Conservation (phyloP, 2,888 invertebrate genomes). For the Ormyrus thymus region DNA sequence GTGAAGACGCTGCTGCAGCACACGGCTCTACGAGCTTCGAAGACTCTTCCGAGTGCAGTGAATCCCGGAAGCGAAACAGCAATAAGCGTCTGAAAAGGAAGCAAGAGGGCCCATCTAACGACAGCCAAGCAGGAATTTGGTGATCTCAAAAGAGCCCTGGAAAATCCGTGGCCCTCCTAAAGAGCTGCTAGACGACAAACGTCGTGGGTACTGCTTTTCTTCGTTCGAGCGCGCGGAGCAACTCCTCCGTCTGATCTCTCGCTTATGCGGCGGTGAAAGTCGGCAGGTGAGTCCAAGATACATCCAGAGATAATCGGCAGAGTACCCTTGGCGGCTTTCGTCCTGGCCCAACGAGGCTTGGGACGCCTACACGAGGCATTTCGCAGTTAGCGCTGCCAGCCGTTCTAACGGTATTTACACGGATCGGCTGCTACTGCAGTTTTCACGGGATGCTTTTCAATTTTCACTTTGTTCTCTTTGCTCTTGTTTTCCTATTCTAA, state of each 20-base stretch:
- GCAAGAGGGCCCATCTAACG: too few species aligned
- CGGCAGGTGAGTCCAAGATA: slow-evolving; percentile 59
- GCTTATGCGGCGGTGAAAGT: slow-evolving; percentile 71
- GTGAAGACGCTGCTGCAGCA: slow-evolving; percentile 9
- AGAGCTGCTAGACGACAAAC: too few species aligned
- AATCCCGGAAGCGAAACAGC: too few species aligned
- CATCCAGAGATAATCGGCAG: background rate
- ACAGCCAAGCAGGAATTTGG: too few species aligned
- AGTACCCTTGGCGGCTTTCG: slow-evolving; percentile 26
- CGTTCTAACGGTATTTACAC: slow-evolving; percentile 38
- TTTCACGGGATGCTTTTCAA: background rate
- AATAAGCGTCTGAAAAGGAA: too few species aligned
- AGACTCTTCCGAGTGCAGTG: slow-evolving; percentile 32
- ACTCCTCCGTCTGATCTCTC: slow-evolving; percentile 16
- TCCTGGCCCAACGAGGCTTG: slow-evolving; percentile 11
- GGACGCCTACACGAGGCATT: background rate
- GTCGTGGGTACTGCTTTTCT: background rate
- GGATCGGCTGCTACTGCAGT: background rate
- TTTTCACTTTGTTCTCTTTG: slow-evolving; percentile 1
- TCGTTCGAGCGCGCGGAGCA: background rate
- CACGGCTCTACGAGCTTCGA: slow-evolving; percentile 12
- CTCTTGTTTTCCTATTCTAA: background rate
- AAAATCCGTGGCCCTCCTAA: too few species aligned
- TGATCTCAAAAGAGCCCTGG: too few species aligned
- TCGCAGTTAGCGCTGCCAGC: background rate